Evolutionary conservation across 2,888 invertebrate species (phyloP), one percentile per base, ranked within the genome.

Genomic region (Agrochola lota): DNA sequence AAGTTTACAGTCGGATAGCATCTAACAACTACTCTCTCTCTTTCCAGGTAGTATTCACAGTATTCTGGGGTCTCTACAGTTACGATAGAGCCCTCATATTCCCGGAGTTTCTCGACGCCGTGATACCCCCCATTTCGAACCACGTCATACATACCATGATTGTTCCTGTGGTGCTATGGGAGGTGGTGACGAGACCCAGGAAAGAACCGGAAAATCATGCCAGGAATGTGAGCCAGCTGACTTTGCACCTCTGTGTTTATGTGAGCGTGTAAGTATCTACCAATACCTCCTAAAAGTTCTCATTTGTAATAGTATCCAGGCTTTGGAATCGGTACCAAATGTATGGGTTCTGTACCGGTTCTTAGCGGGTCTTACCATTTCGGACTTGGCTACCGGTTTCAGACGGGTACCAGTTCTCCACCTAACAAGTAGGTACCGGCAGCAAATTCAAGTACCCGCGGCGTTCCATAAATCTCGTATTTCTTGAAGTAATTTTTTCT

Each of bases 61-160:
- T 95, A 15, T 96, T 96, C 81, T 96, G 96, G 96, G 63, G 91
- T 0, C 49, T 96, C 15, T 96, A 90, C 77, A 7, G 83, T 0
- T 93, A 93, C 66, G 94, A 96, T 75, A 91, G 94, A 76, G 83
- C 83, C 0, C 91, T 96, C 0, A 92, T 96, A 3, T 94, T 92
- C 71, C 96, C 96, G 0, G 84, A 84, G 0, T 92, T 89, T 49
- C 78, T 93, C 0, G 95, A 96, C 57, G 87, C 90, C 23, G 79
- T 94, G 0, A 83, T 96, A 9, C 90, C 92, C 0, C 81, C 87
- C 0, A 77, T 90, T 0, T 92, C 94, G 0, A 96, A 96, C 78
- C 96, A 96, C 20, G 90, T 96, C 0, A 91, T 96, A 23, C 96
- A 96, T 30, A 94, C 96, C 0, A 84, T 91, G 7, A 94, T 96